Conservation (phyloP, 1,140 invertebrate genomes). For the Pantala flavescens region DNA sequence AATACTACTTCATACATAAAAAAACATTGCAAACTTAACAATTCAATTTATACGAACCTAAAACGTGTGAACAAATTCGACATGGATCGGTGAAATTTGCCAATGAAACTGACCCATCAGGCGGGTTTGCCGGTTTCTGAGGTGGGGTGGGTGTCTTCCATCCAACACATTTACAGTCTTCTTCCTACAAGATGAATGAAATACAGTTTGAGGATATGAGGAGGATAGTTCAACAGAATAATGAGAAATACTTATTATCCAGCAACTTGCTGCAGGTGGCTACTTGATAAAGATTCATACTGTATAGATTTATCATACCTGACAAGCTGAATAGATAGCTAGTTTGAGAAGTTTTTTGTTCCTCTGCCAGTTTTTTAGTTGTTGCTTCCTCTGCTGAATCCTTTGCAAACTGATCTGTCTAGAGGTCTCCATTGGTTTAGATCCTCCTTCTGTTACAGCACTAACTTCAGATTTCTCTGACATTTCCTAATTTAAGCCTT, state of each 20-base stretch:
- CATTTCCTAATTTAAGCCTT: background rate
- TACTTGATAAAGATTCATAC: too few species aligned
- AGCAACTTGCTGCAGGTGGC: too few species aligned
- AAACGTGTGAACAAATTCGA: slow-evolving; percentile 66
- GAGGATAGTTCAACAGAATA: too few species aligned
- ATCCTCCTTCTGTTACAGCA: background rate
- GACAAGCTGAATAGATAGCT: slow-evolving; percentile 81
- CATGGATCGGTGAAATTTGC: slow-evolving; percentile 54
- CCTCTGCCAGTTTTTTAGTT: slow-evolving; percentile 67
- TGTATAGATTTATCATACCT: slow-evolving; percentile 36
- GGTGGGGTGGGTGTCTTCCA: slow-evolving; percentile 74
- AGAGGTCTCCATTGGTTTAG: slow-evolving; percentile 24
- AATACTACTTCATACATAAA: background rate
- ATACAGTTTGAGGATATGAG: too few species aligned
- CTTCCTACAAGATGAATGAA: slow-evolving; percentile 34
- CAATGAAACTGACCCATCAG: slow-evolving; percentile 42
- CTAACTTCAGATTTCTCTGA: background rate
- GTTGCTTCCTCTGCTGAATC: slow-evolving; percentile 74
- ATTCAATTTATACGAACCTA: slow-evolving; percentile 39
- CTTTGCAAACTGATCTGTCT: slow-evolving; percentile 71
- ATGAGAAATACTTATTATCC: too few species aligned
- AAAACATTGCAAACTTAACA: background rate
- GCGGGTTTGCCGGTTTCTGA: slow-evolving; percentile 37
- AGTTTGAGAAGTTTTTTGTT: slow-evolving; percentile 79
- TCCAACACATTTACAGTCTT: slow-evolving; percentile 75